phyloP scores from a whole-genome alignment of 1,140 invertebrate species.

The Lasioglossum albipes region DNA sequence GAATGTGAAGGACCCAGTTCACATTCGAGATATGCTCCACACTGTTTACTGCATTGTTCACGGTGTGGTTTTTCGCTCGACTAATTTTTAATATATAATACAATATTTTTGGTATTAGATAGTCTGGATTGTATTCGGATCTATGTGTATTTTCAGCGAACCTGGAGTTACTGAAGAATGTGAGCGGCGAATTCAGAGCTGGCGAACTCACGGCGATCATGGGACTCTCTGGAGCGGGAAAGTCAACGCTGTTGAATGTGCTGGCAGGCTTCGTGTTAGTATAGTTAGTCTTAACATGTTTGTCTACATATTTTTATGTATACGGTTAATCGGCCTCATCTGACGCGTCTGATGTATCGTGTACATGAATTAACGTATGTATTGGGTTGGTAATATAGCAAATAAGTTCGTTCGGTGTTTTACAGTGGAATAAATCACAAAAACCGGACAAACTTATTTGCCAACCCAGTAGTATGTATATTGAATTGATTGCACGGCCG shows the following conservation, averaged over 20 bases:
- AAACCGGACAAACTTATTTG: too few species aligned
- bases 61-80: not conserved
- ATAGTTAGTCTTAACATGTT: not conserved
- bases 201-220: conserved; percentile 89
- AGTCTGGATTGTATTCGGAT: not conserved
- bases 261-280: conserved; percentile 87
- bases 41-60: not conserved
- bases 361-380: too few species aligned
- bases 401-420: too few species aligned
- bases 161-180: conserved; percentile 82
- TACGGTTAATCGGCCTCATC: too few species aligned
- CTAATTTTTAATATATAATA: not conserved
- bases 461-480: too few species aligned
- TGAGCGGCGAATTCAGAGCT: conserved; percentile 83
- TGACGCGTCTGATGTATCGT: too few species aligned
- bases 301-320: not conserved
- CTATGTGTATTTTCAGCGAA: conserved; percentile 73
- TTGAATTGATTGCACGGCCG: too few species aligned
- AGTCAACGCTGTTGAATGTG: conserved; percentile 90
- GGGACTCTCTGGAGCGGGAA: conserved; percentile 93
- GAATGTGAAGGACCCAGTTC: not conserved
- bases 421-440: too few species aligned
- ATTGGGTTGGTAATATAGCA: too few species aligned
- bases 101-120: not conserved
- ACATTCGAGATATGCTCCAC: not conserved